A percentile compares a stretch with the other conserved stretches of the same genome.
phyloP scores from a whole-genome alignment of 2,797 vertebrate species.

The Acomys russatus region DNA sequence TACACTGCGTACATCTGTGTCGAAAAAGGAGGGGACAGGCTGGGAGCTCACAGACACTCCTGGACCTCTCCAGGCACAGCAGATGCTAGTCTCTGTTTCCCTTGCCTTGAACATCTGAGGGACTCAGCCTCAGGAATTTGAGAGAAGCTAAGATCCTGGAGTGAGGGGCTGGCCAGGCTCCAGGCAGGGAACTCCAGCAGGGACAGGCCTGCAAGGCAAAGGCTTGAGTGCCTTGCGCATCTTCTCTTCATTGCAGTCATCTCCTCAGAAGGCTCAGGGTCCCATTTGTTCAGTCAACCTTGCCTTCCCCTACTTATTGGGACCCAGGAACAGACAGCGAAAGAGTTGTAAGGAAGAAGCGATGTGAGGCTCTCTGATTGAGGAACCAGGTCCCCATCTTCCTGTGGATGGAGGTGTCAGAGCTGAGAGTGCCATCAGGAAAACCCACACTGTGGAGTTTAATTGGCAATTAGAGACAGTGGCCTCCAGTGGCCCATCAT shows the following conservation, averaged over 20 bases:
- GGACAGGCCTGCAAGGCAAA: no score
- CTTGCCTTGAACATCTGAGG: rapidly evolving
- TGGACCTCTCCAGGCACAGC: rapidly evolving
- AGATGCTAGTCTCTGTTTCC: rapidly evolving
- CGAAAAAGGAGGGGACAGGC: rapidly evolving
- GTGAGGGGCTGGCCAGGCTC: rapidly evolving
- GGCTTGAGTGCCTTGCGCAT: rapidly evolving
- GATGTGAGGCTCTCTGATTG: rapidly evolving
- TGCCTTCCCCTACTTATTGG: rapidly evolving
- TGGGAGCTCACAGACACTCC: neutral
- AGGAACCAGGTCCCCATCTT: neutral
- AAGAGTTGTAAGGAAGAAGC: neutral
- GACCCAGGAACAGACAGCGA: rapidly evolving
- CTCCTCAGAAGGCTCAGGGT: rapidly evolving
- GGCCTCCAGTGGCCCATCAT: constrained; percentile 13
- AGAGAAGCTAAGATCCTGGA: rapidly evolving
- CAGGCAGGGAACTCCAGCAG: rapidly evolving
- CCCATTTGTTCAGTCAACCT: rapidly evolving
- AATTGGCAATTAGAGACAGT: constrained; percentile 78
- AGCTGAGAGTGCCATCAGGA: constrained; percentile 25
- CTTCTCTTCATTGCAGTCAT: rapidly evolving
- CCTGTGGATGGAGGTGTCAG: constrained; percentile 18
- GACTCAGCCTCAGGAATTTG: neutral
- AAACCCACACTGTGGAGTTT: constrained; percentile 61
- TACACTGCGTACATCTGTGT: rapidly evolving